These are phyloP conservation scores for Leptopilina syphax DNA, from an alignment of 2,888 invertebrate species.

Conservation along the genomic window DNA sequence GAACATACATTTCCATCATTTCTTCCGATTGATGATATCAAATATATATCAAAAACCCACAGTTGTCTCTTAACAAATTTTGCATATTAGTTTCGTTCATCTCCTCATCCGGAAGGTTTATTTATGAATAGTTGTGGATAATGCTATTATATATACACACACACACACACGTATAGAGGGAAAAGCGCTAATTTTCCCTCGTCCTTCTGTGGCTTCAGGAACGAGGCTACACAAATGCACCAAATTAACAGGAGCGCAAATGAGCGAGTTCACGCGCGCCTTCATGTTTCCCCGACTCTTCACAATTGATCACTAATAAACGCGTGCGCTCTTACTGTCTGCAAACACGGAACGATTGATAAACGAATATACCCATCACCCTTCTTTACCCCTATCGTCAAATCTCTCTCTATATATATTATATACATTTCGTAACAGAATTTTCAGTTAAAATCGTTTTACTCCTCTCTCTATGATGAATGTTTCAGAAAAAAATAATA, in stretches of 20 bases:
- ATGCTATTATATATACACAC: too few relatives aligned
- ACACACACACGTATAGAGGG: conserved; percentile 19
- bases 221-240: conserved; percentile 63
- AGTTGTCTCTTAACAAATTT: too few relatives aligned
- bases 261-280: conserved; percentile 74
- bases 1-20: too few relatives aligned
- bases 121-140: too few relatives aligned
- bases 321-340: conserved; percentile 62
- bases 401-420: too few relatives aligned
- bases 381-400: conserved; percentile 10
- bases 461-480: too few relatives aligned
- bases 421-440: background rate
- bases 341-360: conserved; percentile 56
- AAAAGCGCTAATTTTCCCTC: conserved; percentile 70
- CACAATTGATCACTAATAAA: conserved; percentile 75
- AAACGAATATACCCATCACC: conserved; percentile 8
- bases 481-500: background rate
- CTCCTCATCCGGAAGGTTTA: too few relatives aligned
- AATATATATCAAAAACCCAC: too few relatives aligned
- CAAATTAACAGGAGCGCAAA: conserved; percentile 75
- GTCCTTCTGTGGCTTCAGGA: conserved; percentile 53
- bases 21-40: too few relatives aligned
- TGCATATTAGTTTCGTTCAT: too few relatives aligned
- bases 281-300: conserved; percentile 66
- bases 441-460: conserved; percentile 5